phyloP scores from a whole-genome alignment of 2,888 invertebrate species.

The Gandaritis pyraliata region DNA sequence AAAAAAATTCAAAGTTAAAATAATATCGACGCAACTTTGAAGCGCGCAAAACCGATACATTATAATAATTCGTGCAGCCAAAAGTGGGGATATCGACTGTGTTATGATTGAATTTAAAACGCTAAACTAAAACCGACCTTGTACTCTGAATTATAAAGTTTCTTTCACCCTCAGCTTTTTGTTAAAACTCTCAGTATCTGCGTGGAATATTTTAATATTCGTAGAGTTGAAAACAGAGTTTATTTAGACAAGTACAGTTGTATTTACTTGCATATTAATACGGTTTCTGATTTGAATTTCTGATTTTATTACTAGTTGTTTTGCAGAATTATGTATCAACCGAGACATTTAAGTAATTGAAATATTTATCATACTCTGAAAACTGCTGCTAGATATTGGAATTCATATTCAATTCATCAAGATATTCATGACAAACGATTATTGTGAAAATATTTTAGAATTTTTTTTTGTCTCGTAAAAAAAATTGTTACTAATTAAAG shows the following conservation, averaged over 20 bases:
- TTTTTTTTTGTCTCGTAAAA: too few species aligned
- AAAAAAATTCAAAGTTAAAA: too few species aligned
- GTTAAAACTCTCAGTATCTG: conserved; percentile 20
- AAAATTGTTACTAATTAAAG: too few species aligned
- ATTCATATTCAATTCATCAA: too few species aligned
- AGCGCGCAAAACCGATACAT: conserved; percentile 25
- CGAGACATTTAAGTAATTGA: too few species aligned
- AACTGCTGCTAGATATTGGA: too few species aligned
- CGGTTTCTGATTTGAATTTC: conserved; percentile 15
- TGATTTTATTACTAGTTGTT: conserved; percentile 2
- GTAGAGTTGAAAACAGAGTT: conserved; percentile 23
- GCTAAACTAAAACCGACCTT: conserved; percentile 9
- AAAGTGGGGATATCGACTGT: conserved; percentile 11
- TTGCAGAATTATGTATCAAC: not conserved
- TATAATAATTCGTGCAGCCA: conserved; percentile 20
- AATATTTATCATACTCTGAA: too few species aligned
- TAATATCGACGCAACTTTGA: not conserved
- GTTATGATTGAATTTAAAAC: conserved; percentile 28
- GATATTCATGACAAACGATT: too few species aligned
- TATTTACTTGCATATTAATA: conserved; percentile 19
- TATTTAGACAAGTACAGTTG: conserved; percentile 27
- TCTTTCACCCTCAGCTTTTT: not conserved
- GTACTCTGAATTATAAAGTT: not conserved
- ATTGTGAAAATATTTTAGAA: too few species aligned
- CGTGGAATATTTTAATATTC: conserved; percentile 28